Conservation (phyloP, 2,797 vertebrate species). For the Ptychobarbus kaznakovi region DNA sequence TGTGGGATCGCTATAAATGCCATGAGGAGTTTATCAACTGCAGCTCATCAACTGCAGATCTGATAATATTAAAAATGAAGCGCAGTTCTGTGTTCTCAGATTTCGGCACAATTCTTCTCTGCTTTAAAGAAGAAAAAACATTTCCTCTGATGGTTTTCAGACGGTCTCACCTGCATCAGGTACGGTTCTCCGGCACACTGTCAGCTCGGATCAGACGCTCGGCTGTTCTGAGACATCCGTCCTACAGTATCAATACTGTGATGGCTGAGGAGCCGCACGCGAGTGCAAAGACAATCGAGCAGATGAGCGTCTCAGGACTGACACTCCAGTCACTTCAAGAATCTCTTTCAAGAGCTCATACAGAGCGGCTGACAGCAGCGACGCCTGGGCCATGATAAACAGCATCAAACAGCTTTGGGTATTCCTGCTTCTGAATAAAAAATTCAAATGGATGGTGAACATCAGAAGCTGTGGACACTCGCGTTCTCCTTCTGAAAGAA, state of each 20-base stretch:
- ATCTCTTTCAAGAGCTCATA: slow-evolving; percentile 83
- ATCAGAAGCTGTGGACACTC: slow-evolving; percentile 49
- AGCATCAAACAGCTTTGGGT: slow-evolving; percentile 78
- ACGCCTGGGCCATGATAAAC: slow-evolving; percentile 78
- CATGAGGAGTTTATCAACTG: background rate
- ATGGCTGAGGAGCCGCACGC: slow-evolving; percentile 80
- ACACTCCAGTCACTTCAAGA: slow-evolving; percentile 86
- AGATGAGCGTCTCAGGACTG: slow-evolving; percentile 80
- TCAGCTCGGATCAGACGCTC: slow-evolving; percentile 80
- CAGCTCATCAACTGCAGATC: background rate
- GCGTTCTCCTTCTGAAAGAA: slow-evolving; percentile 65
- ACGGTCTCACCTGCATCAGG: slow-evolving; percentile 76
- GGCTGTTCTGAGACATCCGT: slow-evolving; percentile 79
- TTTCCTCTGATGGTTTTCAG: slow-evolving; percentile 68
- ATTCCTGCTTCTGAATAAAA: slow-evolving; percentile 72
- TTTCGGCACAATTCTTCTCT: slow-evolving; percentile 47
- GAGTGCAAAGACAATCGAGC: slow-evolving; percentile 83
- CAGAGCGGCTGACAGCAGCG: slow-evolving; percentile 81
- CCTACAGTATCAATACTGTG: slow-evolving; percentile 84
- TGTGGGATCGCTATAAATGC: background rate
- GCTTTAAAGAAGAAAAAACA: slow-evolving; percentile 1
- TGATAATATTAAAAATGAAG: slow-evolving; percentile 22
- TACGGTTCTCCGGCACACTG: slow-evolving; percentile 75
- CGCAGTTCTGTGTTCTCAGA: slow-evolving; percentile 51
- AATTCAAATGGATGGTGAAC: slow-evolving; percentile 58